Conservation (phyloP, 2,888 invertebrate species). For the Gymnoscelis rufifasciata region DNA sequence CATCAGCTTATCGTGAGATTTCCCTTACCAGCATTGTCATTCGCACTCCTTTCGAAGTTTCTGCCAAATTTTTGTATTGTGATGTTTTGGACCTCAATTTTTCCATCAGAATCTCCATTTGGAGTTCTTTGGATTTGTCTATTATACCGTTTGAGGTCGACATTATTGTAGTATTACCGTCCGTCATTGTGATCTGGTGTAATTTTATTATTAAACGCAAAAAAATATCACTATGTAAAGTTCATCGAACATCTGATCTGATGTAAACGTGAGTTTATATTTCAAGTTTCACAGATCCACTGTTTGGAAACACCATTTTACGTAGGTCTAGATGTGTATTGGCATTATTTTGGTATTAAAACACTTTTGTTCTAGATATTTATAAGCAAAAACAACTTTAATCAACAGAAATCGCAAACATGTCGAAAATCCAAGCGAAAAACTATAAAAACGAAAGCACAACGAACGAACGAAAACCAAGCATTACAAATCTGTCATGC, state of each 20-base stretch:
- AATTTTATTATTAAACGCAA: constrained; percentile 31
- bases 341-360: background rate
- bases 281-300: constrained; percentile 15
- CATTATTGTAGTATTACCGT: constrained; percentile 55
- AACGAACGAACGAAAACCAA: too few species aligned
- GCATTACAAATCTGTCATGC: too few species aligned
- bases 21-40: constrained; percentile 91
- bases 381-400: too few species aligned
- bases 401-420: too few species aligned
- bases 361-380: background rate
- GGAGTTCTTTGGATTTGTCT: constrained; percentile 76
- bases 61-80: constrained; percentile 89
- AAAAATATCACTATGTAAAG: constrained; percentile 39
- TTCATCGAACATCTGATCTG: constrained; percentile 47
- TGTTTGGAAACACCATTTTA: constrained; percentile 4
- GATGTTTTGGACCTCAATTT: constrained; percentile 90
- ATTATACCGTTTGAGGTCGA: constrained; percentile 51
- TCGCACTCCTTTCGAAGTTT: constrained; percentile 92
- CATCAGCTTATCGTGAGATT: background rate
- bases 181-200: constrained; percentile 51
- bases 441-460: too few species aligned
- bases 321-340: background rate
- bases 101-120: constrained; percentile 94
- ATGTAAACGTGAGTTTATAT: constrained; percentile 26
- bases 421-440: background rate